A percentile compares a stretch with the other conserved stretches of the same genome.
Conservation (phyloP, 2,888 invertebrate species). For the Pyrochroa serraticornis region DNA sequence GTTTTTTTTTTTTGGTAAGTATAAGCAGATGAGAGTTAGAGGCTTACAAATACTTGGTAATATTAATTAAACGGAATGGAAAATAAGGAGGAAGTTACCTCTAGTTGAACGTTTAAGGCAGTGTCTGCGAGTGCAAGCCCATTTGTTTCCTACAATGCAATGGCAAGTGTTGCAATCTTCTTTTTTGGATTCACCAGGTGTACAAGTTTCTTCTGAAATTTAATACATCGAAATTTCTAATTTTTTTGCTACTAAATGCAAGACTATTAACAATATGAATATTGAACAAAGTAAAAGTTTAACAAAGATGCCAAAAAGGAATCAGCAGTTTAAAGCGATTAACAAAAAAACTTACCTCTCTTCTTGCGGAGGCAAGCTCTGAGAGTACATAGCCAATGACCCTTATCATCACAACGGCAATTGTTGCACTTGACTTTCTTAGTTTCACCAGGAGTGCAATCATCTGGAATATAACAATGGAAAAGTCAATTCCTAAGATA, state of each 20-base stretch:
- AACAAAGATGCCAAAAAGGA: no score
- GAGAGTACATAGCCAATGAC: constrained; percentile 2
- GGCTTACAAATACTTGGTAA: constrained; percentile 38
- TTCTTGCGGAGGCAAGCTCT: background rate
- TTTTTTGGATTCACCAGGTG: constrained; percentile 28
- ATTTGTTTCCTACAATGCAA: constrained; percentile 51
- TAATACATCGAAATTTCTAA: no score
- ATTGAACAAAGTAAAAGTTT: no score
- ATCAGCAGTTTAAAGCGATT: no score
- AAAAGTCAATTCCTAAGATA: no score
- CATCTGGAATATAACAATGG: background rate
- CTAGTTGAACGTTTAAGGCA: constrained; percentile 53
- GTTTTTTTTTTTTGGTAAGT: background rate
- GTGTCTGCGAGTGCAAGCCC: constrained; percentile 60
- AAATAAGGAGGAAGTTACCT: constrained; percentile 41
- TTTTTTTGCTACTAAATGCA: background rate
- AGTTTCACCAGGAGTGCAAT: constrained; percentile 30
- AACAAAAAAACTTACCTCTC: background rate
- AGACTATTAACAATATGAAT: no score
- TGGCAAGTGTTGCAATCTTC: constrained; percentile 39
- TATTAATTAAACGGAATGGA: no score
- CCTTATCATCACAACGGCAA: constrained; percentile 29
- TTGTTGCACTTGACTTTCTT: constrained; percentile 36
- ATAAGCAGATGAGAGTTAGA: constrained; percentile 14
- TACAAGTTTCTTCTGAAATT: constrained; percentile 20